phyloP scores from a whole-genome alignment of 2,888 invertebrate species.

The Steinernema carpocapsae region DNA sequence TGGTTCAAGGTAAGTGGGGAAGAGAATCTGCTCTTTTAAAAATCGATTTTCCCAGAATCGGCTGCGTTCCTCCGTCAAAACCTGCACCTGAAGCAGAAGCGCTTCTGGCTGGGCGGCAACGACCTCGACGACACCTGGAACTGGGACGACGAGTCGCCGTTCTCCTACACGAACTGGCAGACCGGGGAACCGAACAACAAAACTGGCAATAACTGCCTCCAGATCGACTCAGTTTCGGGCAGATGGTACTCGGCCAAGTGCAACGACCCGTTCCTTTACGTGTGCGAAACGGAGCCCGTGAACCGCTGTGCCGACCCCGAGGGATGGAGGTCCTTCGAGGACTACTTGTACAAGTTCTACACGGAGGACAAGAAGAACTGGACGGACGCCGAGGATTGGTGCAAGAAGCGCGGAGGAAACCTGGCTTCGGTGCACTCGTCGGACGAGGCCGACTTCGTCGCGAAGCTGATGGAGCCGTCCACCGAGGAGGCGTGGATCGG shows the following conservation, averaged over 20 bases:
- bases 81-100: slow-evolving; percentile 22
- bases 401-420: background rate
- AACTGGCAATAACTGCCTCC: background rate
- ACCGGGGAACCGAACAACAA: slow-evolving; percentile 14
- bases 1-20: background rate
- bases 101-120: slow-evolving; percentile 13
- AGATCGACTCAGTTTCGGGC: slow-evolving; percentile 10
- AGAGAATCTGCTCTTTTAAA: background rate
- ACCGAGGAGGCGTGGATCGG: slow-evolving; percentile 22
- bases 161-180: slow-evolving; percentile 26
- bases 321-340: slow-evolving; percentile 6
- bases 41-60: background rate
- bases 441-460: slow-evolving; percentile 9
- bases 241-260: background rate
- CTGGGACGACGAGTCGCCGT: slow-evolving; percentile 25
- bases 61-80: slow-evolving; percentile 5
- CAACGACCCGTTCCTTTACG: slow-evolving; percentile 2
- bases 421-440: slow-evolving; percentile 17
- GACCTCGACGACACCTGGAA: slow-evolving; percentile 10
- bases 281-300: slow-evolving; percentile 19
- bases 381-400: background rate
- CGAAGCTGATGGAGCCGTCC: background rate
- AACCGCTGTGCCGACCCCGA: slow-evolving; percentile 16
- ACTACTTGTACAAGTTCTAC: slow-evolving; percentile 23
- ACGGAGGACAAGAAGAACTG: slow-evolving; percentile 19